Conservation (phyloP, 2,113 vertebrate genomes). For the Lycocorax pyrrhopterus region DNA sequence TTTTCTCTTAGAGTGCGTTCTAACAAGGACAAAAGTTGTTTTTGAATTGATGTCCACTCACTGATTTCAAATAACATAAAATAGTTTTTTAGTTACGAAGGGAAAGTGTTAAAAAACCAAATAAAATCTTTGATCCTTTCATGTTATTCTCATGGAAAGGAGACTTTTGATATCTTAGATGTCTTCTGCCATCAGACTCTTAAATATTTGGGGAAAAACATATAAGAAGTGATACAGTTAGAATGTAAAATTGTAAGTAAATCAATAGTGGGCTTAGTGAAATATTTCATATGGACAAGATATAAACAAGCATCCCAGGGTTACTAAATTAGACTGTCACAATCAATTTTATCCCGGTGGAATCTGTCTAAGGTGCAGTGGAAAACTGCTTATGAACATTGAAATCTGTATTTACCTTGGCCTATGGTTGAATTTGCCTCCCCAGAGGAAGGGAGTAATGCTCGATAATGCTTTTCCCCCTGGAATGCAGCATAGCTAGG, state of each 20-base stretch:
- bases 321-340: neutral
- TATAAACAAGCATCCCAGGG: neutral
- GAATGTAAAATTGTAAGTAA: neutral
- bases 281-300: neutral
- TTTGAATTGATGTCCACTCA: neutral
- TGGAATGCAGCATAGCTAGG: neutral
- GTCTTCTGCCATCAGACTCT: neutral
- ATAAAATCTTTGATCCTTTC: neutral
- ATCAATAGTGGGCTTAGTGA: neutral
- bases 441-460: neutral
- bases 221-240: neutral
- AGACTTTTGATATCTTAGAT: neutral
- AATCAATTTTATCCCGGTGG: neutral
- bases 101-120: neutral
- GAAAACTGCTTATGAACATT: neutral
- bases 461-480: neutral
- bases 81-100: neutral
- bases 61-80: neutral
- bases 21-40: neutral
- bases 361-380: neutral
- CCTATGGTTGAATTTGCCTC: neutral
- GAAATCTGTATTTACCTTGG: neutral
- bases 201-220: neutral
- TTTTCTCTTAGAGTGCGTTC: neutral
- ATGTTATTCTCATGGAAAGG: neutral